These are phyloP conservation scores for Lepidothrix coronata DNA, from an alignment of 2,113 vertebrate species.

Conservation along the genomic window DNA sequence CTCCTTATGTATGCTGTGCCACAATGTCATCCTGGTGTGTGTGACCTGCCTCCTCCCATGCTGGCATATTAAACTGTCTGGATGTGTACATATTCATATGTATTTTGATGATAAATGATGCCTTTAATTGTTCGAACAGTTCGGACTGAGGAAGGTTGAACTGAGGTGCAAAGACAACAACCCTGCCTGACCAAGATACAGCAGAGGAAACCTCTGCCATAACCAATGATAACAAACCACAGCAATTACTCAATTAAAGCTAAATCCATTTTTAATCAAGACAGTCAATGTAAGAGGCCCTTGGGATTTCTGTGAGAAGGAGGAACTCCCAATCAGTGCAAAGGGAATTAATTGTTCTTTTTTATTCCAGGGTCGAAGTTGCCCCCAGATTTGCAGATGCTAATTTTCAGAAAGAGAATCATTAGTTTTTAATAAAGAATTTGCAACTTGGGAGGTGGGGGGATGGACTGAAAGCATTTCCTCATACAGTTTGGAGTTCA, in stretches of 20 bases:
- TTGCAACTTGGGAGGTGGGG: background rate
- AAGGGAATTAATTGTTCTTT: constrained; percentile 7
- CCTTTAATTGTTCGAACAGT: background rate
- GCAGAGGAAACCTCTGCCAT: background rate
- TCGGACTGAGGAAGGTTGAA: background rate
- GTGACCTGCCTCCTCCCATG: background rate
- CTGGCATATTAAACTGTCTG: background rate
- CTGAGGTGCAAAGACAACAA: background rate
- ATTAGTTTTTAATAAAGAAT: constrained; percentile 18
- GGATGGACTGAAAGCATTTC: background rate
- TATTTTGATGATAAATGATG: background rate
- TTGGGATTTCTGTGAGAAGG: background rate
- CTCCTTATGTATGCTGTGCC: background rate
- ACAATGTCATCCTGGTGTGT: background rate
- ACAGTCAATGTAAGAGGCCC: background rate
- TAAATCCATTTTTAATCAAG: background rate
- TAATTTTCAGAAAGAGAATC: background rate
- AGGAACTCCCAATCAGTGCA: background rate
- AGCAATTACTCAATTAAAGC: background rate
- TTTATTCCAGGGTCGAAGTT: constrained; percentile 16
- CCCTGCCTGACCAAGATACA: background rate
- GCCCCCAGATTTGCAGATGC: background rate
- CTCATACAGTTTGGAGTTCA: background rate
- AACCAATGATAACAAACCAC: background rate
- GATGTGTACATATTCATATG: background rate